A percentile compares a stretch with the other conserved stretches of the same genome.
phyloP scores from a whole-genome alignment of 2,113 vertebrate species.

The Tursiops truncatus region DNA sequence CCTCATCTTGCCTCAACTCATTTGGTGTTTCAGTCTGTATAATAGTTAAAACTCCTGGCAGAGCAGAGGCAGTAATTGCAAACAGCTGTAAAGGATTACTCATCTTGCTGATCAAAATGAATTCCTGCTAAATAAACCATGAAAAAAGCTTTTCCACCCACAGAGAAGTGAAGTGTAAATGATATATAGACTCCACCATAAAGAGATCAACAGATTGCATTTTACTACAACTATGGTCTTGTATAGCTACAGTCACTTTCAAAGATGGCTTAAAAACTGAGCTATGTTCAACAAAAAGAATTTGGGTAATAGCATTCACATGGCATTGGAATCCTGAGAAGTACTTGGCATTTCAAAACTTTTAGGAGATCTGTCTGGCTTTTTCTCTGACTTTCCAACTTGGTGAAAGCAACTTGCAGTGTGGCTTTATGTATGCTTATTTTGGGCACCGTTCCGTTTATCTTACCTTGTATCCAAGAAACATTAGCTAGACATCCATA shows the following conservation, averaged over 20 bases:
- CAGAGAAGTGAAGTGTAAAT: conserved; percentile 92
- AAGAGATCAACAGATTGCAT: conserved; percentile 94
- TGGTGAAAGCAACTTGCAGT: conserved; percentile 54
- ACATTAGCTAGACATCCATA: not conserved
- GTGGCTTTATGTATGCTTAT: not conserved
- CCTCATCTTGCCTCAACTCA: conserved; percentile 76
- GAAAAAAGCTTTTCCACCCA: conserved; percentile 96
- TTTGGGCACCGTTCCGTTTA: not conserved
- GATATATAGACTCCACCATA: conserved; percentile 84
- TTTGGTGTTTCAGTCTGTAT: conserved; percentile 82
- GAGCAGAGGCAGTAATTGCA: conserved; percentile 93
- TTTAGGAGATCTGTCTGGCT: conserved; percentile 57
- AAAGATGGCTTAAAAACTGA: conserved; percentile 79
- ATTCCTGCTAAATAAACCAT: conserved; percentile 99
- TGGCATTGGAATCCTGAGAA: conserved; percentile 72
- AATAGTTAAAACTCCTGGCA: conserved; percentile 89
- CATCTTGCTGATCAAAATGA: conserved; percentile 97
- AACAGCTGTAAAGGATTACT: conserved; percentile 95
- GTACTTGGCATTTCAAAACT: conserved; percentile 61
- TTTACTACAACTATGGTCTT: conserved; percentile 83
- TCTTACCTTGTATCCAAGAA: not conserved
- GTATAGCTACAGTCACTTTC: conserved; percentile 79
- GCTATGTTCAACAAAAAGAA: conserved; percentile 76
- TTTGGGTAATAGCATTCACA: conserved; percentile 57
- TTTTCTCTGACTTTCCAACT: conserved; percentile 62